Evolutionary conservation across 2,888 invertebrate genomes (phyloP), one percentile per base, ranked within the genome.

Genomic region (Asteroscopus sphinx): DNA sequence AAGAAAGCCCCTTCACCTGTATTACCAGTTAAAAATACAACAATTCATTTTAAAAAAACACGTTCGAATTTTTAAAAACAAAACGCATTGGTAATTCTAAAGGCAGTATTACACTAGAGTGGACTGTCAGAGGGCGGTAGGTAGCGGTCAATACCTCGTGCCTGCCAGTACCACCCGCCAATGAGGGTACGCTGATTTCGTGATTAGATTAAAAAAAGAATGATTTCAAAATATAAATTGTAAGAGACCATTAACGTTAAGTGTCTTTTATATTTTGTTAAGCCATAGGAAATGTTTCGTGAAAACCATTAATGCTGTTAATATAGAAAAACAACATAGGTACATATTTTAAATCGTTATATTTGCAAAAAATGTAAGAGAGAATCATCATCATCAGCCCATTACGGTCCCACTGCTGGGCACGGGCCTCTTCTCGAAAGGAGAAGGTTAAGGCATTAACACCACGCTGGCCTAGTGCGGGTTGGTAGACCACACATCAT

Each of bases 111-210:
- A 66, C 76, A 77, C 79, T 48, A 72, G 57, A 72, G 63, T 85
- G 85, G 83, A 83, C 87, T 75, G 74, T 72, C 70, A 73, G 56
- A 68, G 63, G 68, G 63, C 52, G 60, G 68, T 60, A 74, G 81
- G 79, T 77, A 83, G 79, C 88, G 91, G 92, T 90, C 91, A 91
- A 91, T 91, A 91, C 84, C 73, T 82, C 81, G 92, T 92, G 82
- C 89, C 87, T 77, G 86, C 79, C 83, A 70, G 86, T 86, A 75
- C 90, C 92, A 86, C 72, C 83, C 89, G 79, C 86, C 80, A 77
- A 80, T 76, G 78, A 79, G 83, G 82, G 83, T 76, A 82, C 79
- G 73, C 79, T 82, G 89, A 88, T 89, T 85, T 75, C 85, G 82
- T 86, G 87, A 85, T 86, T 79, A 86, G 85, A 88, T 87, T 85